Evolutionary conservation across 2,113 vertebrate genomes (phyloP).

Genomic region (Festucalex cinctus): DNA sequence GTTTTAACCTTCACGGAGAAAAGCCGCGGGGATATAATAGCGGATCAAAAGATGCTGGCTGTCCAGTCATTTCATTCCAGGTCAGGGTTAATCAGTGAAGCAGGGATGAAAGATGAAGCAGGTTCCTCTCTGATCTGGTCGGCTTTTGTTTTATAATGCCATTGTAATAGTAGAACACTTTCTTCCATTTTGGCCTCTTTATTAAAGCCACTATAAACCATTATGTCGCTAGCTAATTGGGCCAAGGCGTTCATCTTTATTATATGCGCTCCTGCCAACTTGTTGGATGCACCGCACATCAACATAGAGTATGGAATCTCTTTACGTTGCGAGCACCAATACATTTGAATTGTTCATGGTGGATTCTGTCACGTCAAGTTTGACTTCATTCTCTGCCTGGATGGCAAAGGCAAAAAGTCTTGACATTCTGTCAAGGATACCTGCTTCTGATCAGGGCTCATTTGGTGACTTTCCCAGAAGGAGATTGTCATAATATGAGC

Average conservation of each 20-base stretch:
- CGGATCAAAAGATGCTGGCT: conserved; percentile 24
- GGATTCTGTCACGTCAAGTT: no score
- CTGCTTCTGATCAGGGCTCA: no score
- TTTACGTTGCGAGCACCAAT: not conserved
- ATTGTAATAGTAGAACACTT: conserved; percentile 4
- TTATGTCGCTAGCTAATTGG: not conserved
- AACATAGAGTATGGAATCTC: not conserved
- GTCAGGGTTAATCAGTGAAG: conserved; percentile 32
- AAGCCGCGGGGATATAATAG: conserved; percentile 13
- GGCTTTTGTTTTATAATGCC: conserved; percentile 14
- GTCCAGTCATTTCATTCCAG: conserved; percentile 37
- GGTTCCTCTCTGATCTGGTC: conserved; percentile 38
- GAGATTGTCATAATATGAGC: no score
- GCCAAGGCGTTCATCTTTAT: not conserved
- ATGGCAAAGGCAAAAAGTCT: no score
- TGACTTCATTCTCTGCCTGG: no score
- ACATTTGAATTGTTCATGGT: not conserved
- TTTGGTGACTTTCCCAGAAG: no score
- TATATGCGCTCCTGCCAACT: not conserved
- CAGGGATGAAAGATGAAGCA: conserved; percentile 34
- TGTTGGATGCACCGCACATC: not conserved
- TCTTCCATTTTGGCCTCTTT: conserved; percentile 1
- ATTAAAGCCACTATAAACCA: not conserved
- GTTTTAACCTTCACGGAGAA: conserved; percentile 8
- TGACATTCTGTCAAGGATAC: no score